A percentile compares a stretch with the other conserved stretches of the same genome.
phyloP scores from a whole-genome alignment of 2,888 invertebrate species.

The Conistra vaccinii region DNA sequence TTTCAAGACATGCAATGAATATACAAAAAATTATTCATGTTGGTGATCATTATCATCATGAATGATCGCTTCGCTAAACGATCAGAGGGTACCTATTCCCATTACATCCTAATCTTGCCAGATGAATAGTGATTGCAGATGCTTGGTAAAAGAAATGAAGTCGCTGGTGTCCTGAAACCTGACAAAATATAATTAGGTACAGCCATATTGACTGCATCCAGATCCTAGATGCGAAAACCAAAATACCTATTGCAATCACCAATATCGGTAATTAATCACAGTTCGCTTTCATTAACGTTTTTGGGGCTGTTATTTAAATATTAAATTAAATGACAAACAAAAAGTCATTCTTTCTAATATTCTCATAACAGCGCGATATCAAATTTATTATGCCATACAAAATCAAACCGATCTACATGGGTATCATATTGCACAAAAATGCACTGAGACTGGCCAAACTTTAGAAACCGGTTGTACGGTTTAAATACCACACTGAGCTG shows the following conservation, averaged over 20 bases:
- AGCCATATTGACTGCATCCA: neutral
- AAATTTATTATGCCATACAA: neutral
- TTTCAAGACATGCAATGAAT: neutral
- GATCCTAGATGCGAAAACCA: neutral
- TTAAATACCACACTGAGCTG: constrained; percentile 29
- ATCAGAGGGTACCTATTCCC: no score
- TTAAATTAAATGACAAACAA: neutral
- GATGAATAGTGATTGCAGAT: no score
- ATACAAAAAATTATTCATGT: no score
- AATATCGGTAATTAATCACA: no score
- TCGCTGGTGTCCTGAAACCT: neutral
- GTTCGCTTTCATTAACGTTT: neutral
- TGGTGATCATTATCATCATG: no score
- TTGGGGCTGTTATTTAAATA: neutral
- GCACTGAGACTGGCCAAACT: constrained; percentile 32
- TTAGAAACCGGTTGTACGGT: constrained; percentile 40
- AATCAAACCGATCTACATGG: constrained; percentile 3
- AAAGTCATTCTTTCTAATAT: neutral
- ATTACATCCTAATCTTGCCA: no score
- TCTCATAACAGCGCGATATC: neutral
- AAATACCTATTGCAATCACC: no score
- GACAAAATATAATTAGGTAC: neutral
- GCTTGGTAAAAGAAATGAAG: no score
- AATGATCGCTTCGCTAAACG: no score
- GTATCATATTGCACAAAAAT: constrained; percentile 44